Base-by-base conservation (phyloP, 1,140 invertebrate genomes). In the Neuroterus valhalla region DNA sequence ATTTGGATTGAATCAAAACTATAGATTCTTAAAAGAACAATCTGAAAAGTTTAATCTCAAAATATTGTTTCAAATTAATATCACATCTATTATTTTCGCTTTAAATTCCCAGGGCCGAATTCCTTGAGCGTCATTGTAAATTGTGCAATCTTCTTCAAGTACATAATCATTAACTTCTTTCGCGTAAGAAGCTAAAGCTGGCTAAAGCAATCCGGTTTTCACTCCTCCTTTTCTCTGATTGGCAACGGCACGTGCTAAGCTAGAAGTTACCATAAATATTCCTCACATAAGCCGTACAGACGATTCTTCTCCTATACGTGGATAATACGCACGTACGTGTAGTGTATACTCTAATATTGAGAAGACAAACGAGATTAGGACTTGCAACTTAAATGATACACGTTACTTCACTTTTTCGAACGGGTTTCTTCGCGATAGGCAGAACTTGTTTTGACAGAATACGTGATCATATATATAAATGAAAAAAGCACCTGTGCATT, bases 361-460 rank as follows among this genome's bases (percentile, higher is more conserved):
- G 55, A 62, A 31, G 31, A 62, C 55, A 2, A 15, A 62, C 55
- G 31, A 62, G 23, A 62, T 31, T 62, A 62, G 55, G 15, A 62
- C 4, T 62, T 62, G 55, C 55, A 62, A 62, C 55, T n/a, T 31
- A 62, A 62, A 62, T 62, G 55, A 62, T 38, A 38, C 52, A 62
- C 21, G 23, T 62, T 52, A 52, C 55, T 62, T 26, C 52, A 62
- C 55, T 62, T 62, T 62, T 62, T 62, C 2, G 1, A 31, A 23
- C 73, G 66, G 72, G 73, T 78, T 78, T 26, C 68, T 68, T 67
- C 50, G 23, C 70, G 38, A 44, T 44, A 23, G 70, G 14, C 42
- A 62, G 52, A 75, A 78, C 77, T 62, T 67, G 77, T 78, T 78
- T 78, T 68, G 73, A 68, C 72, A 71, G 72, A 78, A 78, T 67